phyloP scores from a whole-genome alignment of 2,888 invertebrate species.

The Notodonta ziczac region DNA sequence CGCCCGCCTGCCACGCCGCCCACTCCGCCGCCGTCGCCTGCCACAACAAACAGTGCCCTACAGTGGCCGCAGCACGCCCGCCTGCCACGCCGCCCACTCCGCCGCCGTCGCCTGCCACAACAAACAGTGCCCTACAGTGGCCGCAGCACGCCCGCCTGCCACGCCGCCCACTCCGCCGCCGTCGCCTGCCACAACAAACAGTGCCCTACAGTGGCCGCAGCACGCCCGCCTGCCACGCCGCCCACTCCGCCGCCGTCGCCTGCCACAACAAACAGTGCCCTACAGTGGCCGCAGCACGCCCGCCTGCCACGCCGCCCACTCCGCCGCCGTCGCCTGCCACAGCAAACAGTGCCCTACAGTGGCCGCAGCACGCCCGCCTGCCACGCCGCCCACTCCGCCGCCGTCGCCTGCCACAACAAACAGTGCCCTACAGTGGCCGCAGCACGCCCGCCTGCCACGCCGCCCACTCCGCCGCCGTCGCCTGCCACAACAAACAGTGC shows the following conservation, averaged over 20 bases:
- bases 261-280: no score
- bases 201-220: constrained; percentile 13
- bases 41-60: neutral
- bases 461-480: constrained; percentile 21
- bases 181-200: constrained; percentile 12
- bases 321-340: constrained; percentile 21
- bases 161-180: constrained; percentile 25
- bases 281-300: constrained; percentile 37
- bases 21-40: constrained; percentile 22
- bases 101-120: constrained; percentile 35
- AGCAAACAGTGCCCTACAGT: no score
- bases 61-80: constrained; percentile 28
- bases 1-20: constrained; percentile 39
- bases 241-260: constrained; percentile 36
- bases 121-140: no score
- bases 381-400: constrained; percentile 32
- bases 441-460: constrained; percentile 43
- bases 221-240: constrained; percentile 29
- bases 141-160: constrained; percentile 42
- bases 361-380: constrained; percentile 34
- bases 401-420: no score
- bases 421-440: no score
- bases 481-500: constrained; percentile 7
- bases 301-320: constrained; percentile 37
- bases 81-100: constrained; percentile 34